Conservation (phyloP, 2,113 vertebrate genomes). For the Notarius lentiginosus region DNA sequence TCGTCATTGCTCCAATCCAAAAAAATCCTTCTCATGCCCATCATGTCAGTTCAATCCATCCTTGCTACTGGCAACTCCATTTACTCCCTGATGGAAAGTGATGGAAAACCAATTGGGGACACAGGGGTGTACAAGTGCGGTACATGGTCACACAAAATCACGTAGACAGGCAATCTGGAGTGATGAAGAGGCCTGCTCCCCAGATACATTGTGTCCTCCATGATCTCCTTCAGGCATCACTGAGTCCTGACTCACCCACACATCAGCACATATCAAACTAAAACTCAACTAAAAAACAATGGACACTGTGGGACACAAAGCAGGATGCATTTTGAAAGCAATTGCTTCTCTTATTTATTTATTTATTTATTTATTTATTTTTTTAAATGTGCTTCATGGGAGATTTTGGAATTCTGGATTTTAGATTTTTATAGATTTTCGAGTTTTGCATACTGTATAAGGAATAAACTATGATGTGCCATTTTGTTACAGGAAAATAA, state of each 20-base stretch:
- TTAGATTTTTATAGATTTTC: background rate
- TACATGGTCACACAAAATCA: slow-evolving; percentile 55
- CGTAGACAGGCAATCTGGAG: slow-evolving; percentile 73
- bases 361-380: background rate
- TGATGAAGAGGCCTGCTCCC: slow-evolving; percentile 69
- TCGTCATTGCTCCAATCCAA: slow-evolving; percentile 52
- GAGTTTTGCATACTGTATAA: background rate
- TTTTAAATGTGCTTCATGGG: background rate
- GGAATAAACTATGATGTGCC: background rate
- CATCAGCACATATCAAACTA: slow-evolving; percentile 36
- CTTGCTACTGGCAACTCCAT: slow-evolving; percentile 67
- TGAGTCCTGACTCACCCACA: slow-evolving; percentile 44
- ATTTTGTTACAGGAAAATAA: background rate
- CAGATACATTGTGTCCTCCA: slow-evolving; percentile 54
- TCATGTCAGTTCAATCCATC: slow-evolving; percentile 62
- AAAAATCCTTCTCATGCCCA: slow-evolving; percentile 35
- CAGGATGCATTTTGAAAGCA: slow-evolving; percentile 19
- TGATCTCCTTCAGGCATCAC: slow-evolving; percentile 70
- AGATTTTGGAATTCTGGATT: background rate
- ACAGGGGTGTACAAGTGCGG: slow-evolving; percentile 55
- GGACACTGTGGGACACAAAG: slow-evolving; percentile 12
- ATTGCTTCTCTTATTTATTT: background rate
- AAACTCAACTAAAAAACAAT: slow-evolving; percentile 5
- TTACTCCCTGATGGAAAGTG: slow-evolving; percentile 67
- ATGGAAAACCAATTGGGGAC: slow-evolving; percentile 69